A percentile compares a stretch with the other conserved stretches of the same genome.
Conservation (phyloP, 2,797 vertebrate genomes). For the Schizopygopsis pylzovi region DNA sequence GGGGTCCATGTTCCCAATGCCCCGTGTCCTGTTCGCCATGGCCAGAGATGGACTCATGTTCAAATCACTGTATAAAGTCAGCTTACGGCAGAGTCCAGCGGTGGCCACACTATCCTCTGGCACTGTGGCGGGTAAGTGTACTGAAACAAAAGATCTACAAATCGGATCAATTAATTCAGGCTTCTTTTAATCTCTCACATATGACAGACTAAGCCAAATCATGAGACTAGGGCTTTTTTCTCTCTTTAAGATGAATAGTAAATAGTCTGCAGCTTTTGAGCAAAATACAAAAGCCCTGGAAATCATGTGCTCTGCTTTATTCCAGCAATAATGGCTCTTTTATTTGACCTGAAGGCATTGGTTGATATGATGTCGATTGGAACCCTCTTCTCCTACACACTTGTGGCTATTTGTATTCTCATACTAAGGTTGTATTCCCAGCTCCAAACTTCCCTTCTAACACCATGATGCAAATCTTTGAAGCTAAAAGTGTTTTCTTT, state of each 20-base stretch:
- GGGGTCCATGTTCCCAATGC: conserved; percentile 90
- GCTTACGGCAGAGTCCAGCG: conserved; percentile 80
- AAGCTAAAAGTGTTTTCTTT: conserved; percentile 16
- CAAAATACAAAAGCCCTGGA: conserved; percentile 29
- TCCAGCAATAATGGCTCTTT: conserved; percentile 85
- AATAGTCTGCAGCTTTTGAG: conserved; percentile 21
- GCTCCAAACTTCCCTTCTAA: not conserved
- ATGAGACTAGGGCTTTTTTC: conserved; percentile 21
- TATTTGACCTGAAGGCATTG: conserved; percentile 86
- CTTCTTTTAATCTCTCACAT: conserved; percentile 15
- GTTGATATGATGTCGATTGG: conserved; percentile 89
- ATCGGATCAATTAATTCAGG: not conserved
- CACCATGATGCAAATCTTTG: conserved; percentile 6
- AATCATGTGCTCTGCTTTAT: conserved; percentile 34
- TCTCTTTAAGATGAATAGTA: conserved; percentile 32
- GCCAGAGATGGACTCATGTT: conserved; percentile 90
- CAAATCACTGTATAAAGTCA: conserved; percentile 78
- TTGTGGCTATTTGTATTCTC: conserved; percentile 87
- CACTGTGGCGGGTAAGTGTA: conserved; percentile 79
- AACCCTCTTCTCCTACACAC: conserved; percentile 87
- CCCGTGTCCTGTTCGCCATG: conserved; percentile 89
- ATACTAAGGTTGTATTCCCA: conserved; percentile 81
- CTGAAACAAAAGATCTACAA: not conserved
- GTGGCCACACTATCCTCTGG: conserved; percentile 84
- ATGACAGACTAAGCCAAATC: conserved; percentile 24